Percentiles rank a stretch among this genome's conserved stretches.
phyloP scores from a whole-genome alignment of 2,113 vertebrate species.

The Rhadina sibilatrix region DNA sequence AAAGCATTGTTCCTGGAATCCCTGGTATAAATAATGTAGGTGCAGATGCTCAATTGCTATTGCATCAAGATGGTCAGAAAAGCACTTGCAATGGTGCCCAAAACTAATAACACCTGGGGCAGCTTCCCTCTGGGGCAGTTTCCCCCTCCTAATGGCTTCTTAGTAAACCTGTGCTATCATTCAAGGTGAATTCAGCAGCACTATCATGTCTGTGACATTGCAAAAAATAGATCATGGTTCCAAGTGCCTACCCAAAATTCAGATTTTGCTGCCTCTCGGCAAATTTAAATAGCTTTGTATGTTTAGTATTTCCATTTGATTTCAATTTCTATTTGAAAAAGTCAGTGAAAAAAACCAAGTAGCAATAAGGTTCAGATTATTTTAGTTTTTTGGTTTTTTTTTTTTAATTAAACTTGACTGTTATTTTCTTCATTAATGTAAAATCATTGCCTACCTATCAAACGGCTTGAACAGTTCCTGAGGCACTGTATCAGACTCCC shows the following conservation, averaged over 20 bases:
- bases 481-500: conserved; percentile 20
- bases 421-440: background rate
- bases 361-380: background rate
- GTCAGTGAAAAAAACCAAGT: background rate
- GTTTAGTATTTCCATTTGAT: background rate
- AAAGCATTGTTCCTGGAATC: background rate
- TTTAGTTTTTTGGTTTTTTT: background rate
- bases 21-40: background rate
- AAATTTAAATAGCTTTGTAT: background rate
- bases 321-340: background rate
- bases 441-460: conserved; percentile 51
- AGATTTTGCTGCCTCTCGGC: background rate
- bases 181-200: background rate
- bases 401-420: background rate
- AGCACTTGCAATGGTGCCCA: background rate
- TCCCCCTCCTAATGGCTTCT: background rate
- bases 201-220: background rate
- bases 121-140: background rate
- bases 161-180: background rate
- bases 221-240: background rate
- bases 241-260: background rate
- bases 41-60: background rate
- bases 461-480: conserved; percentile 52
- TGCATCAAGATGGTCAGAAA: background rate
- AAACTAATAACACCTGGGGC: background rate